Evolutionary conservation across 2,888 invertebrate genomes (phyloP).

Genomic region (Luperina nickerlii): DNA sequence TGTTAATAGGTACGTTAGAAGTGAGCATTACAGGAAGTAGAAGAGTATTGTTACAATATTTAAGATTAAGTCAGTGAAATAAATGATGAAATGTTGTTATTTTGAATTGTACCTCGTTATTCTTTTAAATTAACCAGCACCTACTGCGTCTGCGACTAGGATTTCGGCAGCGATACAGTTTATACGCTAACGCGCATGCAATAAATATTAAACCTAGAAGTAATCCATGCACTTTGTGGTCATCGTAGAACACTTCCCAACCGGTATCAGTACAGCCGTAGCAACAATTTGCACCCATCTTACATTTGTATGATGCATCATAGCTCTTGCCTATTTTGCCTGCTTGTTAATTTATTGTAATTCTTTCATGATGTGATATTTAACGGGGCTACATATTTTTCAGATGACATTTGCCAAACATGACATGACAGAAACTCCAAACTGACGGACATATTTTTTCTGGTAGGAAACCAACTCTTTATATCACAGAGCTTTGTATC

Average conservation of each 20-base stretch:
- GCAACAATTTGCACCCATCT: conserved; percentile 72
- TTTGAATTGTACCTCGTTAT: conserved; percentile 28
- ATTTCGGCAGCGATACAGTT: conserved; percentile 72
- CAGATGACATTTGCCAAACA: conserved; percentile 22
- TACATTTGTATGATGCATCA: conserved; percentile 34
- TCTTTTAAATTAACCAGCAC: neutral
- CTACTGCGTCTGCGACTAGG: conserved; percentile 65
- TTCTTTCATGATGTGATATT: conserved; percentile 16
- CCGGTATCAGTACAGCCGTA: conserved; percentile 64
- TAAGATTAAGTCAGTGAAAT: conserved; percentile 16
- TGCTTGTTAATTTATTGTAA: conserved; percentile 20
- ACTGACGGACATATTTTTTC: conserved; percentile 12
- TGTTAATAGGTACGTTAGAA: conserved; percentile 16
- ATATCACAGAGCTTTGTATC: neutral
- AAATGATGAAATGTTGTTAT: neutral
- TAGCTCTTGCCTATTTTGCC: conserved; percentile 26
- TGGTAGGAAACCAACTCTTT: neutral
- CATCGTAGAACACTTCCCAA: conserved; percentile 66
- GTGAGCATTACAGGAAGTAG: neutral
- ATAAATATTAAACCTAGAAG: conserved; percentile 69
- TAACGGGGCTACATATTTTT: conserved; percentile 25
- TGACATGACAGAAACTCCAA: neutral
- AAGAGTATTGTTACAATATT: conserved; percentile 11
- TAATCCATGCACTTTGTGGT: conserved; percentile 69
- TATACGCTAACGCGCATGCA: conserved; percentile 70